phyloP scores from a whole-genome alignment of 2,888 invertebrate genomes.

The Sepiola atlantica region DNA sequence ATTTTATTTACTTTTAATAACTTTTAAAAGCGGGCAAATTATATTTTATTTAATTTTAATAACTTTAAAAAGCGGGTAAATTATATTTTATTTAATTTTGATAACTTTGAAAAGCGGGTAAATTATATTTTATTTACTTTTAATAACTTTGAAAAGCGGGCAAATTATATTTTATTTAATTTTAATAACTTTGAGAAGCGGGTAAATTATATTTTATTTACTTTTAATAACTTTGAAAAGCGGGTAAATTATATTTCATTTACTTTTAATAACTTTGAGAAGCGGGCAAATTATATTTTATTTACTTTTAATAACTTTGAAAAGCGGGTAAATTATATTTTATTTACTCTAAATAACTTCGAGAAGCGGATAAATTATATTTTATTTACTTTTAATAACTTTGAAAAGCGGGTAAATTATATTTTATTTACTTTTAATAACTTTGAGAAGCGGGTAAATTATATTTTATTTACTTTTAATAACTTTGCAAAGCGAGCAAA shows the following conservation, averaged over 20 bases:
- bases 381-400: neutral
- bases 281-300: no score
- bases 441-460: no score
- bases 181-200: neutral
- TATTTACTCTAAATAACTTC: neutral
- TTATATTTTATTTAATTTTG: neutral
- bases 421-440: neutral
- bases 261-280: neutral
- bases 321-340: no score
- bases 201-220: no score
- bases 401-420: no score
- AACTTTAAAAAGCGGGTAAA: neutral
- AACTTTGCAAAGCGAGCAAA: neutral
- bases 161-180: no score
- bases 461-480: neutral
- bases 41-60: neutral
- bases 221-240: neutral
- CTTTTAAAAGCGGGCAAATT: no score
- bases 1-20: neutral
- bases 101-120: neutral
- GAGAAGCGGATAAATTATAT: no score
- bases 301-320: neutral
- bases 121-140: neutral
- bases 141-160: neutral
- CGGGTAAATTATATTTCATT: no score